phyloP scores from a whole-genome alignment of 1,140 invertebrate species.

The Drosophila malerkotliana region DNA sequence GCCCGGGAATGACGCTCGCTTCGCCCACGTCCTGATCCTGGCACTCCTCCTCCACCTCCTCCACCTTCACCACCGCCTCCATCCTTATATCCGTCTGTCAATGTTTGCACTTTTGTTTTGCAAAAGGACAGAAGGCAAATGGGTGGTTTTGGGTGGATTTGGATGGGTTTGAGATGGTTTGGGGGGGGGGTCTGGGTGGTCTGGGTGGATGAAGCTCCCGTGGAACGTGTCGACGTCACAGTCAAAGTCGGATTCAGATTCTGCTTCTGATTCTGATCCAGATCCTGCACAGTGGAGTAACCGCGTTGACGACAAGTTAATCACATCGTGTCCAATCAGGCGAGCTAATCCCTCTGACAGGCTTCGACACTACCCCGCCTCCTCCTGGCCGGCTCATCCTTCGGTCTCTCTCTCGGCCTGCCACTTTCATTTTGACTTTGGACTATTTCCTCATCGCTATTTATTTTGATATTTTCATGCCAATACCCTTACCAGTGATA shows the following conservation, averaged over 20 bases:
- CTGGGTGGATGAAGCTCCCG: not conserved
- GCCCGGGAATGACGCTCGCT: conserved; percentile 12
- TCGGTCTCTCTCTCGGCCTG: not conserved
- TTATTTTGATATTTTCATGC: conserved; percentile 25
- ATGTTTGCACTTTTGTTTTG: conserved; percentile 61
- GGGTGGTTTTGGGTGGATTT: conserved; percentile 1
- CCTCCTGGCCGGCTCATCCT: not conserved
- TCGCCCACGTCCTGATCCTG: not conserved
- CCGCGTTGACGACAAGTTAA: conserved; percentile 69
- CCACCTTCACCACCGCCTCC: not conserved
- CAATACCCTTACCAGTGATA: not conserved
- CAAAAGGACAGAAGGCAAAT: conserved; percentile 12
- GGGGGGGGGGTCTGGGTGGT: too few relatives aligned
- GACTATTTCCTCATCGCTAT: conserved; percentile 3
- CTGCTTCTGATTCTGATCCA: conserved; percentile 21
- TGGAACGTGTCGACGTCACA: conserved; percentile 54
- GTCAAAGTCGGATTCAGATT: conserved; percentile 14
- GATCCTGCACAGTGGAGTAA: conserved; percentile 28
- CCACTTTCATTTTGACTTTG: conserved; percentile 1
- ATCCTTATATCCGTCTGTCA: conserved; percentile 22
- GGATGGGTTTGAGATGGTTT: not conserved
- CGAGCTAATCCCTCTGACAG: conserved; percentile 67
- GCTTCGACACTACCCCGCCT: conserved; percentile 20
- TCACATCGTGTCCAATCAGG: conserved; percentile 79
- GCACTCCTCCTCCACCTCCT: not conserved